A percentile compares a stretch with the other conserved stretches of the same genome.
Conservation (phyloP, 1,140 invertebrate species). For the Platyscapa corneri region DNA sequence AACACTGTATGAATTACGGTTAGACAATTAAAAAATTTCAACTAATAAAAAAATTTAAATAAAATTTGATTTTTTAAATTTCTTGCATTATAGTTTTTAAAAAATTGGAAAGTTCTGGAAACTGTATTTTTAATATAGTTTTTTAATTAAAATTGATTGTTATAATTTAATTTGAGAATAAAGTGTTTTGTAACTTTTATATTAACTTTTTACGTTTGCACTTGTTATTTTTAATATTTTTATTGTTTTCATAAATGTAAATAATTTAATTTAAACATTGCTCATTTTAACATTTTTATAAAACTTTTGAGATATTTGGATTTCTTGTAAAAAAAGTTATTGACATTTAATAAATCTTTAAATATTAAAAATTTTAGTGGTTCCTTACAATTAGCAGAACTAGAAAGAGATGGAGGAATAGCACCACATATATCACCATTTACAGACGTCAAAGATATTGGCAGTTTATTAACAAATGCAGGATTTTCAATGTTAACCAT, state of each 20-base stretch:
- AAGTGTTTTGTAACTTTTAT: too few species aligned
- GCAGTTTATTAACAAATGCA: conserved; percentile 85
- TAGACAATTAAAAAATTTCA: conserved; percentile 33
- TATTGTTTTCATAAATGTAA: too few species aligned
- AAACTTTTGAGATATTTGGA: background rate
- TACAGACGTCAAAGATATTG: conserved; percentile 84
- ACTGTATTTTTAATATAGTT: too few species aligned
- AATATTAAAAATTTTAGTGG: conserved; percentile 73
- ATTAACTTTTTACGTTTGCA: too few species aligned
- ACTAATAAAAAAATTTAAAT: conserved; percentile 27
- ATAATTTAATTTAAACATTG: too few species aligned
- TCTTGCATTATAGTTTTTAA: too few species aligned
- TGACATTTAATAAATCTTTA: background rate
- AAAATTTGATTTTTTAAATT: background rate
- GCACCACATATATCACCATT: conserved; percentile 97
- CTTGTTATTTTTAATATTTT: too few species aligned
- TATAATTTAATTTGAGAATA: too few species aligned
- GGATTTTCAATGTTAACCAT: conserved; percentile 97
- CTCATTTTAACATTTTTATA: too few species aligned
- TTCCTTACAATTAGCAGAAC: conserved; percentile 94
- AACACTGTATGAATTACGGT: conserved; percentile 92
- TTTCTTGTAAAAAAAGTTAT: background rate
- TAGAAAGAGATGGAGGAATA: conserved; percentile 94
- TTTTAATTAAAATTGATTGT: too few species aligned
- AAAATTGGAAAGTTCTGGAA: too few species aligned